Base-by-base conservation (phyloP, 1,140 invertebrate genomes). In the Melitaea cinxia region DNA sequence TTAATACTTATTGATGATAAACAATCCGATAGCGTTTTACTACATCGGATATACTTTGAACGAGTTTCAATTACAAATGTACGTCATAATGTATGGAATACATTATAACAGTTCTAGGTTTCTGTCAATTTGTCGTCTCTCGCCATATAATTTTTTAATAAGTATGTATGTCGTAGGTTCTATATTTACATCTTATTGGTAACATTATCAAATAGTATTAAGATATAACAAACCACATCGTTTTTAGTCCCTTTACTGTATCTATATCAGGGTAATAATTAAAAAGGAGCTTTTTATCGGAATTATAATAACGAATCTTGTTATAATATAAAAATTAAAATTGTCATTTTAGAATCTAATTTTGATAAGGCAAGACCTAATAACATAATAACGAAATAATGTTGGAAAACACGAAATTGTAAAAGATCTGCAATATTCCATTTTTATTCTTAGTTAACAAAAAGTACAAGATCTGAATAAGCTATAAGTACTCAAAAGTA, bases 91-190 rank as follows among this genome's bases (percentile, higher is more conserved):
- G 24, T 62, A 1, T 62, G 23, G 53, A 42, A 54, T 21, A 35
- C 2, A 33, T n/a, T 54, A 33, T 33, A 9, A 33, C 19, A n/a
- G 2, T 54, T 19, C n/a, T 33, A 35, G 2, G 35, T 54, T 12
- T 50, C 57, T 15, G 24, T 65, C 49, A 53, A 45, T 58, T 59
- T 65, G 61, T 64, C 61, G 53, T 64, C 52, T 65, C 63, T 65
- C 63, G 63, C 63, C 63, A 65, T 65, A 65, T 65, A 28, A 53
- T 58, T 56, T 53, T 26, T 24, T 65, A 65, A 65, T 59, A 52
- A 54, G 56, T 65, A 37, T 65, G 37, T 42, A 53, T n/a, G n/a
- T n/a, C n/a, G 45, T 65, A 56, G n/a, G 49, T 59, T 35, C 14
- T 59, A 15, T 58, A 53, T 30, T 37, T 58, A 57, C 50, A 54